phyloP scores from a whole-genome alignment of 1,140 invertebrate genomes.

The Spodoptera frugiperda region DNA sequence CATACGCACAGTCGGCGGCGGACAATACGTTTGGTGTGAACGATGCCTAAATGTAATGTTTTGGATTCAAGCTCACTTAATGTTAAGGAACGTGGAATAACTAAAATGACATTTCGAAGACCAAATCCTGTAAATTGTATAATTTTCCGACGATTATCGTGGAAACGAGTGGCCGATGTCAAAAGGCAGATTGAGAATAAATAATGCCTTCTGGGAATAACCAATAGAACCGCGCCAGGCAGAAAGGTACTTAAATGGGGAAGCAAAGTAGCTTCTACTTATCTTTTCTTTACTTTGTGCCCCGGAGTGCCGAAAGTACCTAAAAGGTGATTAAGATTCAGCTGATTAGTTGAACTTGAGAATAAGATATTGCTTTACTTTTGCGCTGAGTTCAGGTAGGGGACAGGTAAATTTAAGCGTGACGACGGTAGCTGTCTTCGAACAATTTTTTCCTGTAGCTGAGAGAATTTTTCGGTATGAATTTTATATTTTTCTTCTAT shows the following conservation, averaged over 20 bases:
- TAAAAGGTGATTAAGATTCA: conserved; percentile 60
- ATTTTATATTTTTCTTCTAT: conserved; percentile 24
- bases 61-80: neutral
- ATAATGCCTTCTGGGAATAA: conserved; percentile 47
- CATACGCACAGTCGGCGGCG: too few species aligned
- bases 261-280: conserved; percentile 53
- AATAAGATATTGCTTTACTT: conserved; percentile 58
- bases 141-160: conserved; percentile 13
- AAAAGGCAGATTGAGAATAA: conserved; percentile 50
- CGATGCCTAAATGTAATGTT: neutral
- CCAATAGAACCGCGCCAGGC: conserved; percentile 46
- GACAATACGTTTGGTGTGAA: too few species aligned
- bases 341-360: conserved; percentile 57
- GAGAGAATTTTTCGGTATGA: neutral
- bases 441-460: conserved; percentile 18
- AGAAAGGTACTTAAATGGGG: conserved; percentile 51
- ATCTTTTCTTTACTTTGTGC: conserved; percentile 57
- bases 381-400: conserved; percentile 41
- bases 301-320: conserved; percentile 55
- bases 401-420: conserved; percentile 40
- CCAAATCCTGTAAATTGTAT: neutral
- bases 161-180: conserved; percentile 36
- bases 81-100: neutral
- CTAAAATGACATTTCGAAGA: neutral
- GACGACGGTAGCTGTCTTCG: conserved; percentile 34